Evolutionary conservation across 2,113 vertebrate species (phyloP).

Genomic region (Hemiprocne comata): DNA sequence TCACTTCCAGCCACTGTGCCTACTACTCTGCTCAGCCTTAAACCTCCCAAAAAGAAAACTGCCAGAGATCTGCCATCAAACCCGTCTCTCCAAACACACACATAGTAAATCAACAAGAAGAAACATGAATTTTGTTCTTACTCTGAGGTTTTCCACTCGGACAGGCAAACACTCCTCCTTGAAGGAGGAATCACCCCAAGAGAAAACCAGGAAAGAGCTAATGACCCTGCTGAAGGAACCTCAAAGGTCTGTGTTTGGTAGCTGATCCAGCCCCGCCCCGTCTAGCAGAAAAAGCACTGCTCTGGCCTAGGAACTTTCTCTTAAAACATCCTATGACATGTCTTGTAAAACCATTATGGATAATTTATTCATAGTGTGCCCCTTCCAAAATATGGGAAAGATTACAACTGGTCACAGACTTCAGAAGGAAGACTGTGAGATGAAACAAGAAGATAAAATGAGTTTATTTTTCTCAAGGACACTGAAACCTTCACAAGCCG

Average conservation of each 20-base stretch:
- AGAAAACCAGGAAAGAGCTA: background rate
- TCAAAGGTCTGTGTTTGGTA: background rate
- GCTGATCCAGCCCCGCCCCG: background rate
- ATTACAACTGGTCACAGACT: constrained; percentile 11
- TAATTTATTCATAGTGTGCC: background rate
- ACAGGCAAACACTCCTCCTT: background rate
- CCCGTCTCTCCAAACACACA: background rate
- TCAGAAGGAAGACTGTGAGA: constrained; percentile 1
- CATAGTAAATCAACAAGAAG: background rate
- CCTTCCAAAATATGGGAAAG: background rate
- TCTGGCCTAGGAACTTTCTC: background rate
- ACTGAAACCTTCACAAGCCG: background rate
- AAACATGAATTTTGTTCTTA: background rate
- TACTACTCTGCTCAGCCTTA: background rate
- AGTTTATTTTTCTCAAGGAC: constrained; percentile 27
- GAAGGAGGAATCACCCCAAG: background rate
- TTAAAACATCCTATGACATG: background rate
- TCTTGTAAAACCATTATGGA: background rate
- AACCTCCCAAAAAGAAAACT: background rate
- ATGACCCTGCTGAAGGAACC: background rate
- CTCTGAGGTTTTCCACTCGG: background rate
- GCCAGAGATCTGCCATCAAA: background rate
- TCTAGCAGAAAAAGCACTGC: background rate
- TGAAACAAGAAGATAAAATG: constrained; percentile 30
- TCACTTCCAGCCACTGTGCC: background rate